Conservation (phyloP, 2,797 vertebrate species). For the Vultur gryphus region DNA sequence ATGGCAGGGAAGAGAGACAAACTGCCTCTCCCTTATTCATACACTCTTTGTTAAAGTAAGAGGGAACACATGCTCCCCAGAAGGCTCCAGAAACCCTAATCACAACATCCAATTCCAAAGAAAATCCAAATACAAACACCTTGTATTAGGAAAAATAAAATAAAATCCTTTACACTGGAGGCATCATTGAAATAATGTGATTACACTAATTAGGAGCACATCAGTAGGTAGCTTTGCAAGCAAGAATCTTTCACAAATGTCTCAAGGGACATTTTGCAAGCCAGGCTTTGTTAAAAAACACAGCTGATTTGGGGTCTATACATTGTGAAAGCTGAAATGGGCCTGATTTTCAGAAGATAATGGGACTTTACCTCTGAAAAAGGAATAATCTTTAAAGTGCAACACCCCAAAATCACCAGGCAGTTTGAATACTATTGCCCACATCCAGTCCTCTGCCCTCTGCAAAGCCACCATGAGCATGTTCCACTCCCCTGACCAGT, state of each 20-base stretch:
- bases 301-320: not conserved
- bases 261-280: not conserved
- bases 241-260: not conserved
- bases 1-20: not conserved
- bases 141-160: not conserved
- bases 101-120: not conserved
- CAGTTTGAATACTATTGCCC: not conserved
- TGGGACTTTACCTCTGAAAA: not conserved
- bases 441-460: not conserved
- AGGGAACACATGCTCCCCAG: not conserved
- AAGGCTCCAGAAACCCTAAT: not conserved
- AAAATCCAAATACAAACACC: not conserved
- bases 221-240: slow-evolving; percentile 1
- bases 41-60: not conserved
- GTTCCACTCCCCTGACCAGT: accelerated
- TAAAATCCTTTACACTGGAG: not conserved
- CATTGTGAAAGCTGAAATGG: not conserved
- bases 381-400: not conserved
- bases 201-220: not conserved
- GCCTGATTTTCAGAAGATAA: not conserved
- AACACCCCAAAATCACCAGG: not conserved
- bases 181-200: not conserved
- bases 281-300: not conserved
- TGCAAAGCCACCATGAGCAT: not conserved
- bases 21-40: not conserved